phyloP scores from a whole-genome alignment of 1,140 invertebrate species.

The Lepidurus arcticus region DNA sequence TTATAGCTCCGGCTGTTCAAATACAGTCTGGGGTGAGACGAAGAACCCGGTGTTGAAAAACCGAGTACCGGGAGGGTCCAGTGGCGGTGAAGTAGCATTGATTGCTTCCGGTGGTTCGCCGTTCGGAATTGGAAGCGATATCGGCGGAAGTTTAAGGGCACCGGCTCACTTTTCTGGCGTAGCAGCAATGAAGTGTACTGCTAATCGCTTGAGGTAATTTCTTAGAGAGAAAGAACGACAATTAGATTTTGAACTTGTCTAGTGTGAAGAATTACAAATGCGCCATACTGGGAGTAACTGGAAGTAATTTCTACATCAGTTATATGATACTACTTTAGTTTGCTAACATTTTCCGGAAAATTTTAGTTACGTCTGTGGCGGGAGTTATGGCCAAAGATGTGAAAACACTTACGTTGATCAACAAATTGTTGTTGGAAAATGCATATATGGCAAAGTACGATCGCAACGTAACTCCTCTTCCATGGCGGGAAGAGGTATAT shows the following conservation, averaged over 20 bases:
- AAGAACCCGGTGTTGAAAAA: constrained; percentile 36
- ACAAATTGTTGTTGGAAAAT: constrained; percentile 27
- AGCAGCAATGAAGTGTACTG: constrained; percentile 39
- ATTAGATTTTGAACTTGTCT: constrained; percentile 18
- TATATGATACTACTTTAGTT: not conserved
- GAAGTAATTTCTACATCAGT: constrained; percentile 26
- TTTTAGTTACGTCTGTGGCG: constrained; percentile 33
- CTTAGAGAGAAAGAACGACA: not conserved
- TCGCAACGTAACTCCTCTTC: constrained; percentile 35
- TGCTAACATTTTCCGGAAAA: constrained; percentile 7
- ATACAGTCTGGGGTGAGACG: constrained; percentile 40
- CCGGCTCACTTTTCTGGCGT: constrained; percentile 43
- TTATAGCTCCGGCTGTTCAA: constrained; percentile 38
- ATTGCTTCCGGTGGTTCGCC: constrained; percentile 41
- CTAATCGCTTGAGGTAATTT: not conserved
- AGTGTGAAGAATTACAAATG: not conserved
- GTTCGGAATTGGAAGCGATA: constrained; percentile 48
- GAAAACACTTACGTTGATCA: constrained; percentile 21
- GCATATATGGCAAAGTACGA: constrained; percentile 31
- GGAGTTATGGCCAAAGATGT: constrained; percentile 34
- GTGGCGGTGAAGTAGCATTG: constrained; percentile 41
- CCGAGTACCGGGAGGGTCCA: constrained; percentile 38
- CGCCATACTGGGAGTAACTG: constrained; percentile 27
- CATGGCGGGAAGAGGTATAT: constrained; percentile 38
- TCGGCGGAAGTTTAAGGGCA: constrained; percentile 49